These are phyloP conservation scores for Ceratosolen solmsi DNA, from an alignment of 1,140 invertebrate genomes.

Conservation along the genomic window DNA sequence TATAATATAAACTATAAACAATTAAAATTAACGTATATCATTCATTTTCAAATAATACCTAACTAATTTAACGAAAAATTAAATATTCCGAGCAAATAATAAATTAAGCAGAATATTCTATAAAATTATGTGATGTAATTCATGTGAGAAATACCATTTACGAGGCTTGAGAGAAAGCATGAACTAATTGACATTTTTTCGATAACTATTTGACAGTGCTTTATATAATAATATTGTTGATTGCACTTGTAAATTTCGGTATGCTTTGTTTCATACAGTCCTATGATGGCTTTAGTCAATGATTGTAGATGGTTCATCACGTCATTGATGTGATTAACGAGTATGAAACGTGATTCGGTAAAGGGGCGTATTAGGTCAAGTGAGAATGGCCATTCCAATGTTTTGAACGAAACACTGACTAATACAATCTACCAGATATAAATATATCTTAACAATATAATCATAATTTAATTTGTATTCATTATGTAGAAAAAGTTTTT, in stretches of 20 bases:
- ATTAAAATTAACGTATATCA: too few species aligned
- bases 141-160: too few species aligned
- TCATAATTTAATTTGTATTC: neutral
- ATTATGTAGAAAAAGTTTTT: neutral
- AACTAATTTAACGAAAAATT: too few species aligned
- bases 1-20: too few species aligned
- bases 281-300: constrained; percentile 9
- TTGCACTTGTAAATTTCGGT: neutral
- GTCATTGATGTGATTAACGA: constrained; percentile 44
- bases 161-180: too few species aligned
- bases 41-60: too few species aligned
- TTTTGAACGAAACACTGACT: constrained; percentile 1
- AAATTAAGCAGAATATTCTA: too few species aligned
- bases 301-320: constrained; percentile 35
- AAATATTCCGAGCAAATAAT: too few species aligned
- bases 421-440: neutral
- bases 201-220: neutral
- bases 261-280: constrained; percentile 30
- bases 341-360: constrained; percentile 31
- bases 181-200: too few species aligned
- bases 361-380: constrained; percentile 49
- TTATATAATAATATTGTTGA: neutral
- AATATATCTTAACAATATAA: neutral
- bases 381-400: neutral
- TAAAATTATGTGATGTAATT: too few species aligned